A percentile compares a stretch with the other conserved stretches of the same genome.
Conservation (phyloP, 2,888 invertebrate genomes). For the Hemistola chrysoprasaria region DNA sequence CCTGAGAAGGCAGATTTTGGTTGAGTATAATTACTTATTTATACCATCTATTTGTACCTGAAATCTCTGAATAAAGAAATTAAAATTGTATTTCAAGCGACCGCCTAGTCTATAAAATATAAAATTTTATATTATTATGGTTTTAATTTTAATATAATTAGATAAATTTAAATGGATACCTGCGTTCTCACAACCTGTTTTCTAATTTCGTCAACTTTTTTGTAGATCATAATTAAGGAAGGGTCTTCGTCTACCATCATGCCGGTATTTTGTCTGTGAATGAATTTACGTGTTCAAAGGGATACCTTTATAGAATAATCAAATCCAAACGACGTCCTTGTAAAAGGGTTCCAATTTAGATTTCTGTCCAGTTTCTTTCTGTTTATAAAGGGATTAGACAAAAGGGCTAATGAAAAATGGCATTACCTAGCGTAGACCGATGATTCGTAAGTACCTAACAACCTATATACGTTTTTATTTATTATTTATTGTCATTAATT, state of each 20-base stretch:
- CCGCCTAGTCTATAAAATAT: no score
- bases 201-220: slow-evolving; percentile 26
- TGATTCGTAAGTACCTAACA: no score
- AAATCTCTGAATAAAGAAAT: no score
- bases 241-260: slow-evolving; percentile 22
- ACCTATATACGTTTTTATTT: no score
- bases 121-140: no score
- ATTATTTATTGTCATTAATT: no score
- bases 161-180: no score
- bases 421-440: background rate
- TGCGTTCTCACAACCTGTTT: background rate
- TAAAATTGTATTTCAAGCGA: no score
- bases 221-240: slow-evolving; percentile 31
- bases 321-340: slow-evolving; percentile 21
- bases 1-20: no score
- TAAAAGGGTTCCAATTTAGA: slow-evolving; percentile 16
- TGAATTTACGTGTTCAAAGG: slow-evolving; percentile 24
- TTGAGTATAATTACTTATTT: no score
- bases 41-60: no score
- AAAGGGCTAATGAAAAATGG: slow-evolving; percentile 5
- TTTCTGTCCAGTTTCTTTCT: slow-evolving; percentile 29
- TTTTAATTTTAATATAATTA: no score
- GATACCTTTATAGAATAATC: slow-evolving; percentile 26
- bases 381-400: slow-evolving; percentile 5
- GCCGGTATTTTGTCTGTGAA: slow-evolving; percentile 17